A percentile compares a stretch with the other conserved stretches of the same genome.
Evolutionary conservation across 2,797 vertebrate species (phyloP).

Genomic region (Thaleichthys pacificus): DNA sequence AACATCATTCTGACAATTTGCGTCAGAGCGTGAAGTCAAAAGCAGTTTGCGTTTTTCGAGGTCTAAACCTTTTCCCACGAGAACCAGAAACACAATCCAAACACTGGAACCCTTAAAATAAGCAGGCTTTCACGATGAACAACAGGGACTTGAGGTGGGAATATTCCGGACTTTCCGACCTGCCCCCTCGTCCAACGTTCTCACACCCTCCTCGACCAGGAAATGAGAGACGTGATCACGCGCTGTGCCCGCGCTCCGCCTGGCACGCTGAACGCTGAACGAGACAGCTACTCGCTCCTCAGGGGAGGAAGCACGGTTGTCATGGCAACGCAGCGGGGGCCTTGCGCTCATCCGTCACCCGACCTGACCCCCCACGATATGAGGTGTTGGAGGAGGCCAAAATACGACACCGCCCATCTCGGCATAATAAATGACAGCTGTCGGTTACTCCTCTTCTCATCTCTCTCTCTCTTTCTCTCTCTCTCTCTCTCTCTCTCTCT

Average conservation of each 20-base stretch:
- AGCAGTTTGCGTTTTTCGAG: constrained; percentile 51
- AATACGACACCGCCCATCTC: constrained; percentile 43
- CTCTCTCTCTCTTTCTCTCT: constrained; percentile 21
- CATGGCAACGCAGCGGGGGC: constrained; percentile 37
- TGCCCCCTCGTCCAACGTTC: constrained; percentile 51
- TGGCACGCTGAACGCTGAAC: constrained; percentile 17
- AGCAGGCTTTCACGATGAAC: constrained; percentile 61
- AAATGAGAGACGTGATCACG: constrained; percentile 57
- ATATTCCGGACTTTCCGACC: constrained; percentile 58
- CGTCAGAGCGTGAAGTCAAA: constrained; percentile 58
- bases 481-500: constrained; percentile 18
- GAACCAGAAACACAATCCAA: constrained; percentile 63
- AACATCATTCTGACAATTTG: constrained; percentile 64
- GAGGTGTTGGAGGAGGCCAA: constrained; percentile 27
- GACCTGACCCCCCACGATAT: constrained; percentile 38
- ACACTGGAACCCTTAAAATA: constrained; percentile 53
- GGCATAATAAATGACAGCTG: constrained; percentile 37
- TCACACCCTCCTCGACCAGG: constrained; percentile 36
- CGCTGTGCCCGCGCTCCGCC: constrained; percentile 50
- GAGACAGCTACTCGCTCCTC: no score
- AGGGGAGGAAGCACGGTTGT: not conserved
- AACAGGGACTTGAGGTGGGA: constrained; percentile 59
- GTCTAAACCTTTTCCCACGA: constrained; percentile 54
- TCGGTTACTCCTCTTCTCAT: constrained; percentile 1
- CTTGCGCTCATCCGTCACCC: constrained; percentile 50